Base-by-base conservation (phyloP, 2,113 vertebrate genomes). In the Hepsetus odoe region DNA sequence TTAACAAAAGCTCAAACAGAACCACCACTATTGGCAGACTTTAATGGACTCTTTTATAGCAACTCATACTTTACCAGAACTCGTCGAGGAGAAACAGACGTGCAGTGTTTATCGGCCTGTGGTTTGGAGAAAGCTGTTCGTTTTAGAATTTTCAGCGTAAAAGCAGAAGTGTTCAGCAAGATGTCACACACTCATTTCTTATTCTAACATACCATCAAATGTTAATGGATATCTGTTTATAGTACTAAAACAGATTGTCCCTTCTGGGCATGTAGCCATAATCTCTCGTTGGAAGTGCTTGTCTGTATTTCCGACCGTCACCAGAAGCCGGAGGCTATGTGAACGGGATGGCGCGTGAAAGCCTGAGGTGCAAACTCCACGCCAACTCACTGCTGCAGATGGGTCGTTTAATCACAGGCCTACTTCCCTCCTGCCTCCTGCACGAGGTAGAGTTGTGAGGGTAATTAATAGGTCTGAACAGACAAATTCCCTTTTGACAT, bases 401-500 rank as follows among this genome's bases (percentile, higher is more conserved):
- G 2, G 67, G n/a, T 68, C 10, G 13, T 82, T 73, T 76, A 78
- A 13, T 72, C 46, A 65, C 44, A 56, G 40, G 22, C 73, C 65
- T 38, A 74, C 61, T 72, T 80, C 33, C 61, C 26, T 61, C 71
- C 70, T 76, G 77, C 74, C 74, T 77, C 79, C 18, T 55, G 46
- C 61, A 28, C 46, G 59, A 66, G 77, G 24, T 35, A n/a, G 24
- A 40, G 79, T 58, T 73, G 71, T 82, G 33, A 0, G 5, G 62
- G 73, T 74, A 83, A 87, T 88, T 88, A 77, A 84, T 80, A 78
- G 69, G 83, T 72, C 83, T 83, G 79, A 87, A 89, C 86, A 82
- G 44, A 84, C 70, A 79, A 78, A 85, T 81, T 76, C 73, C 74
- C 75, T 26, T 70, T 85, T 85, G 81, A 69, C 66, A 64, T 83